These are phyloP conservation scores for Rhinogobius similis DNA, from an alignment of 2,113 vertebrate genomes.

Conservation along the genomic window DNA sequence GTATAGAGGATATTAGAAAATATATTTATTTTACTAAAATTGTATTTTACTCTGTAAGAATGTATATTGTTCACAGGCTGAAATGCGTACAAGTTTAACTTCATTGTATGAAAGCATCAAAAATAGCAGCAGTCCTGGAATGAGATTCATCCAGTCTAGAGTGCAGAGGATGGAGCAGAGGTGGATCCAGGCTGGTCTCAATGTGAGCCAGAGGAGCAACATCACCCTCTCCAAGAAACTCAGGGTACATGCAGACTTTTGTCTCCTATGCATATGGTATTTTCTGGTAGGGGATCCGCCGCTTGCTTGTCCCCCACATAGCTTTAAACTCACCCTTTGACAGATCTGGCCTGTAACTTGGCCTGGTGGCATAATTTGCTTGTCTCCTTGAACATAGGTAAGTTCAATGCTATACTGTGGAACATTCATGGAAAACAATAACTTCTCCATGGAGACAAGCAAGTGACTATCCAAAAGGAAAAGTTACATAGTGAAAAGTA, in stretches of 20 bases:
- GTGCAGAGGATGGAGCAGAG: conserved; percentile 65
- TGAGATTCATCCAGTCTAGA: conserved; percentile 68
- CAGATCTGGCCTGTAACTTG: no score
- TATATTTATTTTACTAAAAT: neutral
- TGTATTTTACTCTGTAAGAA: neutral
- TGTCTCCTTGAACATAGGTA: no score
- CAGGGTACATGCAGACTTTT: conserved; percentile 49
- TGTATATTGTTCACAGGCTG: conserved; percentile 41
- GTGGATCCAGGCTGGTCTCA: conserved; percentile 63
- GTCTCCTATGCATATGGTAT: no score
- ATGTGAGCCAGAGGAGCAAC: conserved; percentile 46
- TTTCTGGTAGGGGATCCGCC: no score
- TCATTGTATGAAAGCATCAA: conserved; percentile 51
- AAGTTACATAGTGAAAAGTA: neutral
- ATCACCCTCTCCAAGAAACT: conserved; percentile 40
- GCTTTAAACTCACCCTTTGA: no score
- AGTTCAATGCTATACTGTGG: no score
- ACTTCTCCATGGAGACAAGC: no score
- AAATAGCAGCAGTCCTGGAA: conserved; percentile 55
- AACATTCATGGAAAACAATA: no score
- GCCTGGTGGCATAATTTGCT: no score
- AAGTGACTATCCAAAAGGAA: no score
- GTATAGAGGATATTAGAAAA: neutral
- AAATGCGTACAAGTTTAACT: conserved; percentile 48
- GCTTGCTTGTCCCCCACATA: no score